Percentiles rank a stretch among this genome's conserved stretches.
Evolutionary conservation across 2,797 vertebrate species (phyloP).

Genomic region (Danio kyathit): DNA sequence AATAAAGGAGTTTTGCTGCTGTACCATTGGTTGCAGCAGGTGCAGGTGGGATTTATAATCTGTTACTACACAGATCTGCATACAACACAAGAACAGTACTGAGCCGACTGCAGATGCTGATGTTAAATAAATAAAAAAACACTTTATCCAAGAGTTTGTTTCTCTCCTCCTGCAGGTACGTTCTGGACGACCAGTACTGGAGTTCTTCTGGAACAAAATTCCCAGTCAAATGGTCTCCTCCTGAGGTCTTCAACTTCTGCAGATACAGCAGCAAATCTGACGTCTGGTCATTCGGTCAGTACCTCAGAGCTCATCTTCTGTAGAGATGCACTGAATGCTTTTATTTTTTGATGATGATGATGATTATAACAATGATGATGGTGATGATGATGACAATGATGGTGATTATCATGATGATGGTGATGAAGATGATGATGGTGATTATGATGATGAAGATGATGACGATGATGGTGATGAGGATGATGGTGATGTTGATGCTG

Average conservation of each 20-base stretch:
- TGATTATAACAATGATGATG: background rate
- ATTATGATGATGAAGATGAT: no score
- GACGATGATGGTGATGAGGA: background rate
- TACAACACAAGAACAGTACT: no score
- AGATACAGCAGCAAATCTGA: slow-evolving; percentile 97
- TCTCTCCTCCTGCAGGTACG: slow-evolving; percentile 47
- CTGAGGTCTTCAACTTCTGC: slow-evolving; percentile 93
- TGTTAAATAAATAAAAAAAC: no score
- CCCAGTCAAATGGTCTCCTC: slow-evolving; percentile 97
- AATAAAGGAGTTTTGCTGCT: no score
- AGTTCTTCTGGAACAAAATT: slow-evolving; percentile 91
- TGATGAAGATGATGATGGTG: background rate
- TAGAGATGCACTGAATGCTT: no score
- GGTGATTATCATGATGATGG: background rate
- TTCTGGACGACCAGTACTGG: slow-evolving; percentile 91
- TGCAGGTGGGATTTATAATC: no score
- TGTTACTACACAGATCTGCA: no score
- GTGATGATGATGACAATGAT: background rate
- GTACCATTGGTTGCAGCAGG: no score
- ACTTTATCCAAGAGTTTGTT: no score
- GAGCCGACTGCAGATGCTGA: no score
- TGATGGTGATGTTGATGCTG: background rate
- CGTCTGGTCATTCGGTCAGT: slow-evolving; percentile 91
- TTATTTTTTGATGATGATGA: no score
- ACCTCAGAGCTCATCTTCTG: background rate